A percentile compares a stretch with the other conserved stretches of the same genome.
phyloP scores from a whole-genome alignment of 2,797 vertebrate species.

The Brachymystax lenok region DNA sequence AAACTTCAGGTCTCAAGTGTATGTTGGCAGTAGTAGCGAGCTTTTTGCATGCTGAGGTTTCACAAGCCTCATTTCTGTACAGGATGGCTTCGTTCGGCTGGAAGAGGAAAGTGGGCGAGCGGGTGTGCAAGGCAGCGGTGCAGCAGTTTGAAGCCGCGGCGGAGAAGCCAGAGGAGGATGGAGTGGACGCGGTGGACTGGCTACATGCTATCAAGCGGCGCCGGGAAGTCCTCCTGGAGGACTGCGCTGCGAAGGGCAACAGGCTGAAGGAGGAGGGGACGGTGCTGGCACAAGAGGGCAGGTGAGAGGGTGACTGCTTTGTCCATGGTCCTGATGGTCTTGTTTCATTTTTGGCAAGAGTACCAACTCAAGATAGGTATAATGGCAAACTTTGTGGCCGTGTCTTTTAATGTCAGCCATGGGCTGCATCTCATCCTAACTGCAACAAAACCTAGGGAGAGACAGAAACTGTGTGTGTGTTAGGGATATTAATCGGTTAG shows the following conservation, averaged over 20 bases:
- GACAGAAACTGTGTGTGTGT: not conserved
- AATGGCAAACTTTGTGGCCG: not conserved
- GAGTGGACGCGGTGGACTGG: conserved; percentile 76
- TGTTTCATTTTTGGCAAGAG: not conserved
- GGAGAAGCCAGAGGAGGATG: conserved; percentile 72
- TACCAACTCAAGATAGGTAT: not conserved
- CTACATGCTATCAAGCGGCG: conserved; percentile 81
- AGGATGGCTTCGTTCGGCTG: conserved; percentile 95
- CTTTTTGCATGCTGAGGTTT: not conserved
- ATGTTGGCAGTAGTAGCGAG: not conserved
- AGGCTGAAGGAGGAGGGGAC: conserved; percentile 88
- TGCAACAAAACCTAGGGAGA: not conserved
- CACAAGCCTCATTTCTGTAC: not conserved
- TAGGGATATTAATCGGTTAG: no score
- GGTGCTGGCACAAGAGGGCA: conserved; percentile 83
- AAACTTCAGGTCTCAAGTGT: not conserved
- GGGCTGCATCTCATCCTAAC: not conserved
- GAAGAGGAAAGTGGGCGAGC: conserved; percentile 94
- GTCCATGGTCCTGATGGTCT: not conserved
- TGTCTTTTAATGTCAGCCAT: not conserved
- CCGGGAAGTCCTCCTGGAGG: conserved; percentile 80
- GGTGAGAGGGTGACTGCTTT: conserved; percentile 69
- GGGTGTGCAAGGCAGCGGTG: conserved; percentile 85
- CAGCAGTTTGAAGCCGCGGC: conserved; percentile 88
- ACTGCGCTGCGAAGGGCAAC: conserved; percentile 80